These are phyloP conservation scores for Pollenia griseotomentosa DNA, from an alignment of 2,888 invertebrate species.

Conservation along the genomic window DNA sequence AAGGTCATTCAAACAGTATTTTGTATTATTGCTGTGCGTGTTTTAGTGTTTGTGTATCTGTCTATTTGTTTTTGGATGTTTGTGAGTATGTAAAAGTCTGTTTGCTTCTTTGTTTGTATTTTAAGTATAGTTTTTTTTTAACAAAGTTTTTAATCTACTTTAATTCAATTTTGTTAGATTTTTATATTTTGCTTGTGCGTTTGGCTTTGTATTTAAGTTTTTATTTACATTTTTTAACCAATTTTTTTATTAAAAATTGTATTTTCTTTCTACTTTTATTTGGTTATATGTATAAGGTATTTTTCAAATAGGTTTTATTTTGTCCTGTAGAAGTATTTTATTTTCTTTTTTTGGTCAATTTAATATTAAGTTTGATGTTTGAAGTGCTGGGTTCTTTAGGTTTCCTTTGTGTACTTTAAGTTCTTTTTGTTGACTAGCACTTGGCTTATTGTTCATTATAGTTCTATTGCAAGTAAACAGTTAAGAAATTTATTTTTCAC, in stretches of 20 bases:
- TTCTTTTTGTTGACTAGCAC: constrained; percentile 45
- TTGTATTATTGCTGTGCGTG: neutral
- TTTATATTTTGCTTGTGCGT: neutral
- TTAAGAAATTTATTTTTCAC: constrained; percentile 20
- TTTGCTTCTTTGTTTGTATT: neutral
- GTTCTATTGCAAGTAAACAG: constrained; percentile 39
- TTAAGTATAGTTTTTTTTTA: constrained; percentile 7
- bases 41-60: constrained; percentile 7
- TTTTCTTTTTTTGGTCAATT: constrained; percentile 36
- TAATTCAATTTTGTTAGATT: neutral
- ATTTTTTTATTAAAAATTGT: constrained; percentile 15
- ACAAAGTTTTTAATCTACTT: constrained; percentile 13
- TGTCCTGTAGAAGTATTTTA: constrained; percentile 16
- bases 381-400: constrained; percentile 33
- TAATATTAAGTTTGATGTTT: constrained; percentile 47
- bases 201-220: neutral
- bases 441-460: constrained; percentile 51
- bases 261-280: constrained; percentile 6
- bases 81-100: constrained; percentile 1
- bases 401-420: constrained; percentile 36
- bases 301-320: constrained; percentile 46
- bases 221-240: constrained; percentile 35
- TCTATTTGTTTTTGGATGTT: neutral
- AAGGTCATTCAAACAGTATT: constrained; percentile 32
- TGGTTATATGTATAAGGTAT: constrained; percentile 16